A percentile compares a stretch with the other conserved stretches of the same genome.
Evolutionary conservation across 2,888 invertebrate genomes (phyloP).

Genomic region (Nebria salina): DNA sequence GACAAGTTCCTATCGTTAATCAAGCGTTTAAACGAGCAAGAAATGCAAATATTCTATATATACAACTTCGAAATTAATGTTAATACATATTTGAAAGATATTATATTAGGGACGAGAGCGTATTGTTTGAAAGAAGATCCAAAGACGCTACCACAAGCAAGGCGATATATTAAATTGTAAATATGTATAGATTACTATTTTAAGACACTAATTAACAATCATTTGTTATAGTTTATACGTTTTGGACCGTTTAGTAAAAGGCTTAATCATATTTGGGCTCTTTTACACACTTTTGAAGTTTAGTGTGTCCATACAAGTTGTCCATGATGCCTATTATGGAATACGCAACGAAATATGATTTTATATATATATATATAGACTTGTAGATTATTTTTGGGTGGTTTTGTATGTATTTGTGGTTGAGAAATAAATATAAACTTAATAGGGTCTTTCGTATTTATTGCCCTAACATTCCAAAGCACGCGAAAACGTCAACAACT

Average conservation of each 20-base stretch:
- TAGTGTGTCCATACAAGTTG: constrained; percentile 20
- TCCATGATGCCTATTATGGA: constrained; percentile 25
- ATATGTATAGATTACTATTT: not conserved
- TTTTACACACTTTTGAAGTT: constrained; percentile 18
- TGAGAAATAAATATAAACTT: not conserved
- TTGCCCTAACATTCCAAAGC: no score
- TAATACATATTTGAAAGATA: constrained; percentile 71
- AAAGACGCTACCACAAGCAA: constrained; percentile 74
- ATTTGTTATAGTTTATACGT: constrained; percentile 24
- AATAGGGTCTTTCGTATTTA: no score
- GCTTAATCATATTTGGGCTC: constrained; percentile 10
- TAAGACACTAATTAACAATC: not conserved
- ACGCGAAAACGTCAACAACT: no score
- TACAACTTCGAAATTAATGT: constrained; percentile 48
- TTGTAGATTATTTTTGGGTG: not conserved
- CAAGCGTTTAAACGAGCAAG: constrained; percentile 64
- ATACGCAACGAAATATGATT: no score
- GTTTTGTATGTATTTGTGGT: not conserved
- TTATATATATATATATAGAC: not conserved
- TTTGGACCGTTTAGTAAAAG: constrained; percentile 20
- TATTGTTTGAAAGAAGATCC: constrained; percentile 84
- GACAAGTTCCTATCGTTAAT: constrained; percentile 67
- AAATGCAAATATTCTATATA: constrained; percentile 69
- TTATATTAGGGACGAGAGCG: constrained; percentile 79
- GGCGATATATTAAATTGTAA: constrained; percentile 52